A percentile compares a stretch with the other conserved stretches of the same genome.
Conservation (phyloP, 2,113 vertebrate genomes). For the Narcine bancroftii region DNA sequence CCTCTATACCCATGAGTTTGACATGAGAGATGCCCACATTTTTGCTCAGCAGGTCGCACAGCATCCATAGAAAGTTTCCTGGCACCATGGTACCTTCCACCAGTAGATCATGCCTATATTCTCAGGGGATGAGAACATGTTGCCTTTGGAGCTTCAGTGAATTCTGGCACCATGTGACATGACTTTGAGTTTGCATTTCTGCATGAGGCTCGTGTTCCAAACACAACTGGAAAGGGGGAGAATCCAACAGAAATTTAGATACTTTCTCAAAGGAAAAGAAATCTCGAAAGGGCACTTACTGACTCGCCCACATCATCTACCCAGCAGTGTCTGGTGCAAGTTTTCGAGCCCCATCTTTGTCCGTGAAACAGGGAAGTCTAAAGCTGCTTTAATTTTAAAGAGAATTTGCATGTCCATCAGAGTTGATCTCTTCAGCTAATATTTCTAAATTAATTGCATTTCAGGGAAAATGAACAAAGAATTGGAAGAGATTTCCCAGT, state of each 20-base stretch:
- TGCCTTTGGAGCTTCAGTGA: background rate
- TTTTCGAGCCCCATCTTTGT: background rate
- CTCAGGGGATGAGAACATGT: background rate
- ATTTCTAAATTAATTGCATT: background rate
- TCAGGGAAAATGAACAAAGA: slow-evolving; percentile 10
- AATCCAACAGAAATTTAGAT: background rate
- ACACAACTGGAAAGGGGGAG: background rate
- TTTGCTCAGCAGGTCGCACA: too few relatives aligned
- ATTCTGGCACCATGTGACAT: background rate
- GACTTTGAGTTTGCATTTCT: background rate
- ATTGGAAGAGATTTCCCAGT: background rate
- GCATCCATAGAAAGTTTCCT: too few relatives aligned
- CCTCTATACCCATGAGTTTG: too few relatives aligned
- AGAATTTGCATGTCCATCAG: background rate
- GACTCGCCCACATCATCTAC: background rate
- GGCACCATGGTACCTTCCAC: background rate
- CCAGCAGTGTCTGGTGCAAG: background rate
- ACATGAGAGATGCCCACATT: background rate
- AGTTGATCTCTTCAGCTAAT: background rate
- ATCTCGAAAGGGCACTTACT: background rate
- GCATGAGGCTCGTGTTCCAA: background rate
- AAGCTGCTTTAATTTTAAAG: background rate
- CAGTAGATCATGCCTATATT: background rate
- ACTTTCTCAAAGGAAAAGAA: background rate
- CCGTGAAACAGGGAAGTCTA: background rate